phyloP scores from a whole-genome alignment of 2,797 vertebrate species.

The Neosilurus hyrtlii region DNA sequence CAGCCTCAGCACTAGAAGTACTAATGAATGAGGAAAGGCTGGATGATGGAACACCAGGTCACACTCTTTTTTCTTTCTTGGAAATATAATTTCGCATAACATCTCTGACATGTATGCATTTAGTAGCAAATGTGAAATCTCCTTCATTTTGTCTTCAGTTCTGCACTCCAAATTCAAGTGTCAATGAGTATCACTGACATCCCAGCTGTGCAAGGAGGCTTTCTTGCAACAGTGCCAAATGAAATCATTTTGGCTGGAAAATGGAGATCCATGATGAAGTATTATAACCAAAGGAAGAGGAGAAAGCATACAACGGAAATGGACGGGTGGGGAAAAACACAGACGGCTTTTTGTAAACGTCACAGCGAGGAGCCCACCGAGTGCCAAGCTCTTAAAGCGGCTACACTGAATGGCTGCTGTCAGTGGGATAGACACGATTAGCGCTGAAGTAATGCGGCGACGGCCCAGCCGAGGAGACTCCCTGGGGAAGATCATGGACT shows the following conservation, averaged over 20 bases:
- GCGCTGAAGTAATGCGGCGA: slow-evolving; percentile 38
- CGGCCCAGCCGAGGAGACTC: slow-evolving; percentile 29
- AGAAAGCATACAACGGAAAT: slow-evolving; percentile 17
- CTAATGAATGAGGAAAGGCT: slow-evolving; percentile 6
- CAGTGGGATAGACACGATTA: slow-evolving; percentile 47
- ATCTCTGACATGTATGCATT: background rate
- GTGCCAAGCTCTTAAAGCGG: slow-evolving; percentile 72
- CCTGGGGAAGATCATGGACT: slow-evolving; percentile 32
- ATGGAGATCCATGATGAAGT: slow-evolving; percentile 26
- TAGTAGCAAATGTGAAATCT: slow-evolving; percentile 31
- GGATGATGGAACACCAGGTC: background rate
- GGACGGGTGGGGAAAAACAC: slow-evolving; percentile 34
- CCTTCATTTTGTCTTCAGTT: background rate
- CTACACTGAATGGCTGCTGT: slow-evolving; percentile 56
- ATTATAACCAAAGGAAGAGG: slow-evolving; percentile 12
- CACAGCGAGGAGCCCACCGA: slow-evolving; percentile 63
- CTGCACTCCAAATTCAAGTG: background rate
- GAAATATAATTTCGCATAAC: background rate
- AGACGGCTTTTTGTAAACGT: slow-evolving; percentile 44
- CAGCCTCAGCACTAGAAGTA: background rate
- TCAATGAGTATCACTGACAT: background rate
- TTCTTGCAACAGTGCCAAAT: slow-evolving; percentile 7
- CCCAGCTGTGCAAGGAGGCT: slow-evolving; percentile 19
- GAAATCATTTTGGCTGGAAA: slow-evolving; percentile 17
- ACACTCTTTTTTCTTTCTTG: slow-evolving; percentile 10